Percentiles rank a stretch among this genome's conserved stretches.
Evolutionary conservation across 2,797 vertebrate genomes (phyloP).

Genomic region (Falco novaeseelandiae): DNA sequence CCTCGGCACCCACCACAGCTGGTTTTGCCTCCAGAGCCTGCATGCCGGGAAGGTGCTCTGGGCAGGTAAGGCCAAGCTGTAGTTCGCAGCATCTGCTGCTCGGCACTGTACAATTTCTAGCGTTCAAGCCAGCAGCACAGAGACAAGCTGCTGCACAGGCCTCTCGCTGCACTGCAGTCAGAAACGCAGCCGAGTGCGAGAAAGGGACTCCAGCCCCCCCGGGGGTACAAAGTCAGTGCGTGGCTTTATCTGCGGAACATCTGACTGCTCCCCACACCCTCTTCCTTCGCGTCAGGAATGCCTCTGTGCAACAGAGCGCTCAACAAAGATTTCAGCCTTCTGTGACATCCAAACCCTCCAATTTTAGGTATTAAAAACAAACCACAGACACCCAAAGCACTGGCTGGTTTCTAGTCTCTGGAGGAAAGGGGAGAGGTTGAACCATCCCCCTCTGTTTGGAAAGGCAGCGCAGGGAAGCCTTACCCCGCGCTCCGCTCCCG

Average conservation of each 20-base stretch:
- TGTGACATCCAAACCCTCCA: neutral
- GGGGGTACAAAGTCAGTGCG: rapidly evolving
- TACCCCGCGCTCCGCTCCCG: neutral
- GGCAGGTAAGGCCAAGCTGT: neutral
- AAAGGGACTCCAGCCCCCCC: neutral
- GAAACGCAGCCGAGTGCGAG: neutral
- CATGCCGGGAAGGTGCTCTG: neutral
- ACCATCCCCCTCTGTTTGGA: neutral
- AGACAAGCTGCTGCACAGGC: neutral
- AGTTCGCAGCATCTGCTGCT: neutral
- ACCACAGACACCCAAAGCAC: neutral
- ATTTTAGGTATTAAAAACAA: neutral
- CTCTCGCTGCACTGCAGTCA: neutral
- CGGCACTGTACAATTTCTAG: neutral
- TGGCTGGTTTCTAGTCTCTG: neutral
- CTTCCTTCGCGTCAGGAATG: neutral
- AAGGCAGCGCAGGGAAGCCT: neutral
- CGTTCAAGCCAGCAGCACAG: neutral
- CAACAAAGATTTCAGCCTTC: neutral
- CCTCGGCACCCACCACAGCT: neutral
- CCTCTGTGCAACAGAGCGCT: neutral
- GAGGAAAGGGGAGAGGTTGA: neutral
- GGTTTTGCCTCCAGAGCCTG: neutral
- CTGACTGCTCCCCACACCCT: neutral
- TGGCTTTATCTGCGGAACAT: neutral